These are phyloP conservation scores for Aphyosemion australe DNA, from an alignment of 2,113 vertebrate species.

Conservation along the genomic window DNA sequence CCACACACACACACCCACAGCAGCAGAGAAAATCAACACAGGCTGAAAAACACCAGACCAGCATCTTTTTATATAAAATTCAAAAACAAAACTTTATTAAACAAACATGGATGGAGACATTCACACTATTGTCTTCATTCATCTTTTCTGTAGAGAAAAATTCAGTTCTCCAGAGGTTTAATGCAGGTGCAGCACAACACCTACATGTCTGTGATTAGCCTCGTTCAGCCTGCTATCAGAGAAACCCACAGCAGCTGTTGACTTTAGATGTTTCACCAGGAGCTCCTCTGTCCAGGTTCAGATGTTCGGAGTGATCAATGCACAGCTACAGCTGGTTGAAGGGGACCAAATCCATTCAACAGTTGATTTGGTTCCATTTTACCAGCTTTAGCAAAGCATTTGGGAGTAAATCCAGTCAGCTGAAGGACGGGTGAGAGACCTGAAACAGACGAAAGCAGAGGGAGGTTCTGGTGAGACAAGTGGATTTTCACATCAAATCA, in stretches of 20 bases:
- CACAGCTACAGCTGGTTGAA: constrained; percentile 99
- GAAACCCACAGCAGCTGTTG: constrained; percentile 25
- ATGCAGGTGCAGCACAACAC: constrained; percentile 15
- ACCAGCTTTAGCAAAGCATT: constrained; percentile 99
- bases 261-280: constrained; percentile 4
- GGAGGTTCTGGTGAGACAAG: constrained; percentile 25
- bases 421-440: constrained; percentile 20
- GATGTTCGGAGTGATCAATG: constrained; percentile 88
- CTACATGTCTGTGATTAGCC: constrained; percentile 49
- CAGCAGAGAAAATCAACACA: constrained; percentile 10
- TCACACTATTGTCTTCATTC: neutral
- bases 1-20: neutral
- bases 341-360: constrained; percentile 99
- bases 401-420: constrained; percentile 89
- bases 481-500: neutral
- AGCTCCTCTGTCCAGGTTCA: neutral
- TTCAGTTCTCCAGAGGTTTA: constrained; percentile 20
- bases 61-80: constrained; percentile 3
- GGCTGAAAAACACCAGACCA: too few relatives aligned
- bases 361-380: constrained; percentile 99
- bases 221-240: constrained; percentile 44
- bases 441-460: constrained; percentile 43
- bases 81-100: constrained; percentile 76
- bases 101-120: constrained; percentile 30
- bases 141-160: neutral